Base-by-base conservation (phyloP, 2,113 vertebrate genomes). In the Ciconia stormi region DNA sequence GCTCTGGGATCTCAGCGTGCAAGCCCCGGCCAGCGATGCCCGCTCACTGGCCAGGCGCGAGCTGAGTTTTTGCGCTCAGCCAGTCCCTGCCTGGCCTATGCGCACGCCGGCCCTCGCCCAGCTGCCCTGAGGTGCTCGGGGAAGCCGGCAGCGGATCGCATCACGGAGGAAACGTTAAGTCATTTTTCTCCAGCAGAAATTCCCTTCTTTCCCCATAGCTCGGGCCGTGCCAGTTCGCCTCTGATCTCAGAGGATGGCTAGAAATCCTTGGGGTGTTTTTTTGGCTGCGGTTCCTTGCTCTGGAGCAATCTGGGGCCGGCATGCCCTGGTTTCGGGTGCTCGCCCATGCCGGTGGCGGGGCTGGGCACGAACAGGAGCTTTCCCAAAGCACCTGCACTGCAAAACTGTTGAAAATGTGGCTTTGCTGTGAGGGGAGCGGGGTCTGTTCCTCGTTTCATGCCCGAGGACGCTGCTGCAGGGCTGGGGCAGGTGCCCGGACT, bases 371-470 rank as follows among this genome's bases (percentile, higher is more conserved):
- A 14, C n/a, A 17, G 53, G 66, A 79, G 46, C 9, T 59, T 74
- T n/a, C 67, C 17, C 36, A 52, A 47, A 73, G n/a, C 16, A 42
- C 22, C 23, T 44, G 56, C 0, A 1, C 38, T 49, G 67, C 11
- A 20, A 67, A 70, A 40, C 5, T 7, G 8, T 12, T 42, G 40
- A 25, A 42, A 78, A 47, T 7, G 3, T 13, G 8, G 13, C 32
- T 32, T 40, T 32, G 32, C 29, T 0, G 1, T 19, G 46, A 23
- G 65, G 18, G 29, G 6, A 8, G 13, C 2, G 0, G 17, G 66
- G 5, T n/a, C n/a, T n/a, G n/a, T n/a, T 36, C 40, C 38, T 53
- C 2, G 0, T 11, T 53, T 42, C 11, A 1, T 42, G 26, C 15
- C 52, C 52, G 21, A 21, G 17, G 67, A 70, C 44, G 65, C 38